These are phyloP conservation scores for Micoletzkya japonica DNA, from an alignment of 2,888 invertebrate genomes.

Conservation along the genomic window DNA sequence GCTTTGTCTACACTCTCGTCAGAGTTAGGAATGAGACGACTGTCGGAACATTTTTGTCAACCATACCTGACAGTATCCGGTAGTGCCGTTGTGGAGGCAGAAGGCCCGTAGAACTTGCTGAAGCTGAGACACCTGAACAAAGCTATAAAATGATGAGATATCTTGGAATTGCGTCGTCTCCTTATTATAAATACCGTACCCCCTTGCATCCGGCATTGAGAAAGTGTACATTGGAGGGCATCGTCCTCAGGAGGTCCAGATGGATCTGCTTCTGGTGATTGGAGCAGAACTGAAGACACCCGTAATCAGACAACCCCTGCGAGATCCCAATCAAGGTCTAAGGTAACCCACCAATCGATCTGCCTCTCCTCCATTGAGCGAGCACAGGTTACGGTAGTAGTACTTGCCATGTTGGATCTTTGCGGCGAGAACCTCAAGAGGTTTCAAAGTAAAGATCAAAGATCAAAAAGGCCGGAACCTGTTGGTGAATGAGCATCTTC, in stretches of 20 bases:
- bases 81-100: conserved; percentile 68
- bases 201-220: conserved; percentile 67
- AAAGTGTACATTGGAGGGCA: conserved; percentile 70
- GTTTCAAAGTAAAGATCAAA: not conserved
- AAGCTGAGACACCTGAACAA: conserved; percentile 66
- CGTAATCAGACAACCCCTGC: not conserved
- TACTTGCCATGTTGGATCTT: conserved; percentile 66
- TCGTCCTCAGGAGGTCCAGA: conserved; percentile 69
- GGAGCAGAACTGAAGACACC: conserved; percentile 65
- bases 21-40: too few relatives aligned
- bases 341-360: conserved; percentile 65
- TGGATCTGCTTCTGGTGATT: conserved; percentile 69
- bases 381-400: conserved; percentile 67
- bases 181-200: conserved; percentile 59
- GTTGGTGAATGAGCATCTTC: conserved; percentile 65
- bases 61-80: conserved; percentile 69
- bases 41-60: too few relatives aligned
- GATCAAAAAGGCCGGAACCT: conserved; percentile 44
- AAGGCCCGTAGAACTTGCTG: conserved; percentile 69
- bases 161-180: not conserved
- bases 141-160: not conserved
- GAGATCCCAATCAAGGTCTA: not conserved
- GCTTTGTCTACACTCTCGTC: not conserved
- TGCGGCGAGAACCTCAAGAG: conserved; percentile 64
- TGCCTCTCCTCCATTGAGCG: conserved; percentile 62